phyloP scores from a whole-genome alignment of 2,797 vertebrate genomes.

The Micromesistius poutassou region DNA sequence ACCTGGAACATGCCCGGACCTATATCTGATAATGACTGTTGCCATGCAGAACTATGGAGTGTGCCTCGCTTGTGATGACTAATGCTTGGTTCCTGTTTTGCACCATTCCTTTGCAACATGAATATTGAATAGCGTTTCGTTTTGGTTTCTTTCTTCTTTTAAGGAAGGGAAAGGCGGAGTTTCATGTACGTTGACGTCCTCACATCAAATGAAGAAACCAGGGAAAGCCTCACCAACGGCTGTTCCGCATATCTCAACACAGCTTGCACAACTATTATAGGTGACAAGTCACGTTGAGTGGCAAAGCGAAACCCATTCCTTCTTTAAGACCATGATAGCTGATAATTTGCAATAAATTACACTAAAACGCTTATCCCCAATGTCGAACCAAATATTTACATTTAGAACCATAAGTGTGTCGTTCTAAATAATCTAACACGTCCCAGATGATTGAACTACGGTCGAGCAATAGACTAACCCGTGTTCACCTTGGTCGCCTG shows the following conservation, averaged over 20 bases:
- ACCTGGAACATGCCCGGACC: slow-evolving; percentile 34
- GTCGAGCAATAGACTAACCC: slow-evolving; percentile 16
- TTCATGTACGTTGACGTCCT: not conserved
- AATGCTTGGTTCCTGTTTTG: slow-evolving; percentile 63
- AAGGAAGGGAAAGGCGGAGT: not conserved
- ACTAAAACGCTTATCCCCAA: not conserved
- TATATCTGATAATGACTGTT: slow-evolving; percentile 57
- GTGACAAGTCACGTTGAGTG: not conserved
- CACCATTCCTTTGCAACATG: slow-evolving; percentile 44
- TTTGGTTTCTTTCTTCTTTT: not conserved
- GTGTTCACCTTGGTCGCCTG: slow-evolving; percentile 50
- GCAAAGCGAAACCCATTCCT: not conserved
- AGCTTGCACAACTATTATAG: not conserved
- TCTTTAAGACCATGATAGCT: not conserved
- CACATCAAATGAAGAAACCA: not conserved
- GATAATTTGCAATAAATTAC: not conserved
- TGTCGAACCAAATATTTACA: not conserved
- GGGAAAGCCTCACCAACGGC: not conserved
- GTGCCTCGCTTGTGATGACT: slow-evolving; percentile 48
- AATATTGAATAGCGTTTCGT: slow-evolving; percentile 58
- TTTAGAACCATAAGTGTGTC: not conserved
- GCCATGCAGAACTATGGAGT: slow-evolving; percentile 59
- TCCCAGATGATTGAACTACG: not conserved
- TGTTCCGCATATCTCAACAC: no score
- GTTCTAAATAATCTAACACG: not conserved